Conservation (phyloP, 2,797 vertebrate species). For the Urosaurus nigricauda region DNA sequence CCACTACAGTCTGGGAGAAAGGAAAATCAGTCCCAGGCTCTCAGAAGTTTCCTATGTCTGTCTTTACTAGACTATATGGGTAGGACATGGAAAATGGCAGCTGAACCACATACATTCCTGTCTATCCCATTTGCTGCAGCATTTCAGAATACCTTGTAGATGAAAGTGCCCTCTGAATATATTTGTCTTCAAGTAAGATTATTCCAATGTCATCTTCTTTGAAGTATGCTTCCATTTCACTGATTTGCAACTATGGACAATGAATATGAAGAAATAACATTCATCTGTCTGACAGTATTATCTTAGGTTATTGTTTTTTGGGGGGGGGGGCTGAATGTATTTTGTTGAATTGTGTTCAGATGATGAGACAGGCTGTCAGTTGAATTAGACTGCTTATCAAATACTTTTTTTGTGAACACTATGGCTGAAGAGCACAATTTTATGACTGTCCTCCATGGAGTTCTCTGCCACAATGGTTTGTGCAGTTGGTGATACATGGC, state of each 20-base stretch:
- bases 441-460: constrained; percentile 38
- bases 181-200: constrained; percentile 12
- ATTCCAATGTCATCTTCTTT: constrained; percentile 9
- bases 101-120: neutral
- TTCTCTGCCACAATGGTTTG: constrained; percentile 32
- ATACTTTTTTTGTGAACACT: constrained; percentile 3
- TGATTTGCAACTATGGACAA: constrained; percentile 16
- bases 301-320: constrained; percentile 13
- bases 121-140: neutral
- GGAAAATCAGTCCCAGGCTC: no score
- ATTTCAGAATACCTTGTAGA: neutral
- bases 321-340: neutral
- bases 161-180: constrained; percentile 10
- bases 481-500: constrained; percentile 33
- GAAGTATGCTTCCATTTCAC: constrained; percentile 30
- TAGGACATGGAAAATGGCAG: neutral
- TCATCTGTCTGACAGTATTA: neutral
- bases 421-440: neutral
- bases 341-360: constrained; percentile 18
- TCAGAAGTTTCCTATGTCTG: neutral
- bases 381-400: constrained; percentile 40
- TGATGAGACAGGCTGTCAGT: neutral
- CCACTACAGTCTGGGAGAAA: neutral
- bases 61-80: neutral
- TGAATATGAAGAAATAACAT: neutral